Base-by-base conservation (phyloP, 2,888 invertebrate species). In the Tetranychus truncatus region DNA sequence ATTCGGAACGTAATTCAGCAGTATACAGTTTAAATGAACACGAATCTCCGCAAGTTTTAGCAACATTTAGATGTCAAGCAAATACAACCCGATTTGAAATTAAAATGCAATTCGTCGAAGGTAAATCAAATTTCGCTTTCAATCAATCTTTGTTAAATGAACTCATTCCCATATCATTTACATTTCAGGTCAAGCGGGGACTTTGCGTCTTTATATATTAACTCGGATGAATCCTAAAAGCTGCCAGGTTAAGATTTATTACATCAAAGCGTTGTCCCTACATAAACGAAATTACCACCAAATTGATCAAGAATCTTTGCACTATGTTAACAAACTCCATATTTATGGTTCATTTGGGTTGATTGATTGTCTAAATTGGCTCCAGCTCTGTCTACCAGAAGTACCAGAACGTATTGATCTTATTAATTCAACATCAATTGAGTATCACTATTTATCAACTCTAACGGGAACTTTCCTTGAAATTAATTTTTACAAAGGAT, bases 291-390 rank as follows among this genome's bases (percentile, higher is more conserved):
- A 87, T 67, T 88, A 90, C 81, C 24, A 34, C 11, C 20, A 44
- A 24, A 45, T 24, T 20, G 72, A 44, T 72, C 18, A 20, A 45
- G 44, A 72, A 8, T 18, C 20, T 34, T 5, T n/a, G 34, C 15
- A 24, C 11, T 21, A 7, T 69, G n/a, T 87, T 82, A 89, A 90
- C 82, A 83, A 85, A 71, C 79, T 84, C 72, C 77, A 84, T 65
- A 82, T 91, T 71, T 86, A 87, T 76, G 93, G 93, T 5, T 84
- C 85, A 66, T 93, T 94, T 83, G 91, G 91, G 76, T 85, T 91
- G 76, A 90, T 90, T 18, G 92, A 95, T 87, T 89, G 94, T 82
- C 94, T 95, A 80, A 88, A 90, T 0, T 96, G 95, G 95, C 85
- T 95, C 8, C 86, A 87, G n/a, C 88, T 89, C 79, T 90, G 90